Base-by-base conservation (phyloP, 2,113 vertebrate genomes). In the Fulica atra region DNA sequence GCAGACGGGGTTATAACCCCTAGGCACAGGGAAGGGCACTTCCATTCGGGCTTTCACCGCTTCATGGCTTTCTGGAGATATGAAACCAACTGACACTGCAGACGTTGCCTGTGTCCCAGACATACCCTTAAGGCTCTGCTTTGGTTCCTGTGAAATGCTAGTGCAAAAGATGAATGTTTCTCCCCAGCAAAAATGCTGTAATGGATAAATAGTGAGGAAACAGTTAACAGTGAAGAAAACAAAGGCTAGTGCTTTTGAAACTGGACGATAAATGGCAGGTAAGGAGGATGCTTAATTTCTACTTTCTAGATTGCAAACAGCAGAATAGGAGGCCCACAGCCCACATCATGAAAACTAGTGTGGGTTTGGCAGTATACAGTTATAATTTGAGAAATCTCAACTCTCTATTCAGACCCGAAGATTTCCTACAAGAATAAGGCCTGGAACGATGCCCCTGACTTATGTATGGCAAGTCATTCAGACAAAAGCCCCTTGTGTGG, bases 241-340 rank as follows among this genome's bases (percentile, higher is more conserved):
- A 50, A 81, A 86, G 70, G 11, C 26, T n/a, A 38, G 36, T 63
- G 13, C 6, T 73, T 78, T 54, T 89, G 73, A 92, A 95, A 81
- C n/a, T 28, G 50, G 28, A 80, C n/a, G 36, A 50, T 79, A 92
- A 96, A 93, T 93, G 63, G 54, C 84, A 95, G 69, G 64, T 94
- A 76, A 83, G 36, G 42, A 64, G 28, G 64, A 86, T 57, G 29
- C 38, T 77, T 91, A 70, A 81, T 89, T 97, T 93, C 65, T 77
- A 60, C 64, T 92, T 92, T 84, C 83, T 71, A 72, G 87, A 81
- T 88, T 85, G 60, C 53, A 95, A 94, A 94, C 31, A 86, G 50
- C 57, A 35, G 59, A 83, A 16, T 60, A 92, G 89, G 69, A 90
- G 68, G 33, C 46, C 26, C 80, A 46, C 16, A 81, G 26, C 31